Conservation (phyloP, 2,888 invertebrate genomes). For the Coelinius sp. region DNA sequence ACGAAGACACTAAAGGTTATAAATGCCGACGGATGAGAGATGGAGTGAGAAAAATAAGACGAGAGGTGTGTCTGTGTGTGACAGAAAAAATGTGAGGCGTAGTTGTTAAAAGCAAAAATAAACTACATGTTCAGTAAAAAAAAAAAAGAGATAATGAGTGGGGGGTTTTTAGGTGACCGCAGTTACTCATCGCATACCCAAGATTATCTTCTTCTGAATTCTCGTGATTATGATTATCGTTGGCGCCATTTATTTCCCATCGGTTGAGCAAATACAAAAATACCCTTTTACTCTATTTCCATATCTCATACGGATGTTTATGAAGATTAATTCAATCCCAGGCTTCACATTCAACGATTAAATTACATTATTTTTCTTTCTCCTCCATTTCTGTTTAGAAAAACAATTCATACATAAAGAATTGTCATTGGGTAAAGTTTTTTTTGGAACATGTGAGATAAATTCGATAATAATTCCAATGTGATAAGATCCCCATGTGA, state of each 20-base stretch:
- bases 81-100: conserved; percentile 62
- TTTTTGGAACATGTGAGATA: neutral
- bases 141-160: neutral
- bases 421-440: neutral
- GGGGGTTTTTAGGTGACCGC: too few species aligned
- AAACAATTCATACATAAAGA: neutral
- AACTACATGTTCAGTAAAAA: neutral
- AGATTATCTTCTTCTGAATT: too few species aligned
- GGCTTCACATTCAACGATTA: too few species aligned
- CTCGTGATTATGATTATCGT: too few species aligned
- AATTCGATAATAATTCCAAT: neutral
- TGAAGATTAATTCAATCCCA: too few species aligned
- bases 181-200: neutral
- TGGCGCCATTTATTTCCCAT: too few species aligned
- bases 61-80: conserved; percentile 44
- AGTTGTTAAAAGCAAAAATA: conserved; percentile 53
- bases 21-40: conserved; percentile 2
- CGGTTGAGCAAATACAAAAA: too few species aligned
- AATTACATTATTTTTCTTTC: neutral
- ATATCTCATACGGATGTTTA: too few species aligned
- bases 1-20: neutral
- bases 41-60: conserved; percentile 54
- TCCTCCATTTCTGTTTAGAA: neutral
- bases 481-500: neutral
- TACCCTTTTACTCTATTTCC: too few species aligned